phyloP scores from a whole-genome alignment of 1,140 invertebrate species.

The Magallana ariakensis region DNA sequence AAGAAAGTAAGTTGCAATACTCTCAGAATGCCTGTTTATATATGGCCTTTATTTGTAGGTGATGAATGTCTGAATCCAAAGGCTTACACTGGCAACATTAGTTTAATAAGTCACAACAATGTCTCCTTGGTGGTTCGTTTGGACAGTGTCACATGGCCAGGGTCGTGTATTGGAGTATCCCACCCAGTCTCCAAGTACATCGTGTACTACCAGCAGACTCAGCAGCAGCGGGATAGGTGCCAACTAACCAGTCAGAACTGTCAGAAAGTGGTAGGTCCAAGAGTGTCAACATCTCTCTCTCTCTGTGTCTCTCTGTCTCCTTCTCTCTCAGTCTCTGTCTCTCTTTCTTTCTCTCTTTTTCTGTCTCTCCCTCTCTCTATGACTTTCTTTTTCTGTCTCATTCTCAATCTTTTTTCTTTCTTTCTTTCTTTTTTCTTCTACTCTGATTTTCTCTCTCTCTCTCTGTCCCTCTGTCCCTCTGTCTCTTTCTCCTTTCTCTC shows the following conservation, averaged over 20 bases:
- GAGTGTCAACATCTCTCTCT: not conserved
- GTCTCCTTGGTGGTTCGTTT: constrained; percentile 85
- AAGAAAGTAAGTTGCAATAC: too few species aligned
- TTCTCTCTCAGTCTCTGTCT: too few species aligned
- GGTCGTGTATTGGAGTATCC: constrained; percentile 83
- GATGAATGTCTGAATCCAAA: constrained; percentile 85
- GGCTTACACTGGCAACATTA: constrained; percentile 78
- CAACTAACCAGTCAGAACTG: constrained; percentile 58
- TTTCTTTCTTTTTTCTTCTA: too few species aligned
- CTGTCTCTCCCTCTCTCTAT: too few species aligned
- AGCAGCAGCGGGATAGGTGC: constrained; percentile 61
- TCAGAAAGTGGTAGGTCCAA: not conserved
- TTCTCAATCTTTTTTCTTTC: too few species aligned
- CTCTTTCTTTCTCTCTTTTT: too few species aligned
- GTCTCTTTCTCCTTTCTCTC: too few species aligned
- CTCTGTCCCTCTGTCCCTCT: too few species aligned
- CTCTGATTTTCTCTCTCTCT: too few species aligned
- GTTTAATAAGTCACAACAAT: constrained; percentile 81
- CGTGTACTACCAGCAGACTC: constrained; percentile 83
- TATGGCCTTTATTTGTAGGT: constrained; percentile 67
- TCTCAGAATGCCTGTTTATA: too few species aligned
- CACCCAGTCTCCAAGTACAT: constrained; percentile 86
- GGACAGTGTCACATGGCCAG: constrained; percentile 81
- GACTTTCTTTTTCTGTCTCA: too few species aligned
- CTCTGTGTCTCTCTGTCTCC: too few species aligned